phyloP scores from a whole-genome alignment of 2,113 vertebrate genomes.

The Heterotis niloticus region DNA sequence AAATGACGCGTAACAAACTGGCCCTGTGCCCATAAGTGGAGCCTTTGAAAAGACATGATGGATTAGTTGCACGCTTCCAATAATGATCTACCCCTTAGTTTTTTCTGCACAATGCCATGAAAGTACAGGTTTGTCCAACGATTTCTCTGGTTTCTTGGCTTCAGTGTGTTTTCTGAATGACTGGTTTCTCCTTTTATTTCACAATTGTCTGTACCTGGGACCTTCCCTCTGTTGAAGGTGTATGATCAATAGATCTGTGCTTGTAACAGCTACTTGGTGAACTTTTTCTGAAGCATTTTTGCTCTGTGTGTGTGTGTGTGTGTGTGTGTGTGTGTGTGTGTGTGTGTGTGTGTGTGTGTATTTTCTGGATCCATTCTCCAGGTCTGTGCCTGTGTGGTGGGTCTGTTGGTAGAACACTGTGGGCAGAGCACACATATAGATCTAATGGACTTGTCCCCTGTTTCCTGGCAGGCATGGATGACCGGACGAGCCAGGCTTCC shows the following conservation, averaged over 20 bases:
- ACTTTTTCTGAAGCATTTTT: neutral
- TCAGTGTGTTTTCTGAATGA: neutral
- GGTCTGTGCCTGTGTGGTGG: constrained; percentile 15
- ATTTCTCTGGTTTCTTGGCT: too few relatives aligned
- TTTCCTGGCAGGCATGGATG: constrained; percentile 83
- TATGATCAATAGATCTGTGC: neutral
- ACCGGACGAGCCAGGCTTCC: constrained; percentile 79
- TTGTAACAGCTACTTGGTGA: neutral
- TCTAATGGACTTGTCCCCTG: constrained; percentile 55
- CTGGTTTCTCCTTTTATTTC: neutral
- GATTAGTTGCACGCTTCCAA: constrained; percentile 31
- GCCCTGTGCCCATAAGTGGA: constrained; percentile 22
- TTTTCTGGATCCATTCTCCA: too few relatives aligned
- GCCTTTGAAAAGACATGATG: constrained; percentile 29
- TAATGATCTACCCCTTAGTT: constrained; percentile 1
- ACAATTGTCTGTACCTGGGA: neutral
- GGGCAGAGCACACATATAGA: too few relatives aligned
- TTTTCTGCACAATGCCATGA: constrained; percentile 16
- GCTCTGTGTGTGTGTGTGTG: neutral
- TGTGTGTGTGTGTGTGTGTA: neutral
- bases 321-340: too few relatives aligned
- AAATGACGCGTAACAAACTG: constrained; percentile 35
- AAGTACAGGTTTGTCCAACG: too few relatives aligned
- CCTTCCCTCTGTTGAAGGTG: neutral
- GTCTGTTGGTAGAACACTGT: too few relatives aligned